A percentile compares a stretch with the other conserved stretches of the same genome.
Evolutionary conservation across 1,140 invertebrate genomes (phyloP).

Genomic region (Zaprionus davidi): DNA sequence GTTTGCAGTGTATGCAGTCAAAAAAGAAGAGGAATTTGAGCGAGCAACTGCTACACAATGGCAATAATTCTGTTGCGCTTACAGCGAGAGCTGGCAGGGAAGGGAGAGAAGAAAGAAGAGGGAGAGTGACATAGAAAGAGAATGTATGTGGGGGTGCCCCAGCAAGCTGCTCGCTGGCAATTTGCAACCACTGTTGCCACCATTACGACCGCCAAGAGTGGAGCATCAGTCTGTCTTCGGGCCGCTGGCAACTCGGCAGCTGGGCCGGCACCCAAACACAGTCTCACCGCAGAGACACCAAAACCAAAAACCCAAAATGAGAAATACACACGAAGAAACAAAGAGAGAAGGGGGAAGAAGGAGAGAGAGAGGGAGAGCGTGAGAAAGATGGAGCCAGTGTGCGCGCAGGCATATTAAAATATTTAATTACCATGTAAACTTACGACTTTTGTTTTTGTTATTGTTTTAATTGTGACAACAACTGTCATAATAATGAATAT

Average conservation of each 20-base stretch:
- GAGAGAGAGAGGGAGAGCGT: neutral
- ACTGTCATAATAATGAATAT: slow-evolving; percentile 83
- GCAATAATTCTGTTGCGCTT: slow-evolving; percentile 65
- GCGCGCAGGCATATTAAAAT: slow-evolving; percentile 79
- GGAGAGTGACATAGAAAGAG: neutral
- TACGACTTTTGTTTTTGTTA: slow-evolving; percentile 82
- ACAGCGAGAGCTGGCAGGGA: neutral
- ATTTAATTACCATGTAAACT: slow-evolving; percentile 83
- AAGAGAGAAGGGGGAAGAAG: neutral
- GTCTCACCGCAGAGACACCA: slow-evolving; percentile 46
- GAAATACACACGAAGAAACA: slow-evolving; percentile 31
- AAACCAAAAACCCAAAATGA: slow-evolving; percentile 59
- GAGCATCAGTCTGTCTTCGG: slow-evolving; percentile 27
- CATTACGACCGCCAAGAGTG: slow-evolving; percentile 46
- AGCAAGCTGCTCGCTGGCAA: slow-evolving; percentile 63
- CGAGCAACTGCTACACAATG: slow-evolving; percentile 54
- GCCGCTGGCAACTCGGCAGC: slow-evolving; percentile 32
- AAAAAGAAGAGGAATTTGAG: slow-evolving; percentile 30
- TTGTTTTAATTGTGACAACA: slow-evolving; percentile 83
- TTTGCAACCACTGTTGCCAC: slow-evolving; percentile 62
- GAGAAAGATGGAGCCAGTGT: slow-evolving; percentile 18
- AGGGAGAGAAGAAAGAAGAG: neutral
- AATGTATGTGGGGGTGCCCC: neutral
- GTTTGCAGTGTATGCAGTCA: slow-evolving; percentile 30
- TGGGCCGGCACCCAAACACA: slow-evolving; percentile 54